Evolutionary conservation across 2,888 invertebrate genomes (phyloP).

Genomic region (Seira sanloemensis): DNA sequence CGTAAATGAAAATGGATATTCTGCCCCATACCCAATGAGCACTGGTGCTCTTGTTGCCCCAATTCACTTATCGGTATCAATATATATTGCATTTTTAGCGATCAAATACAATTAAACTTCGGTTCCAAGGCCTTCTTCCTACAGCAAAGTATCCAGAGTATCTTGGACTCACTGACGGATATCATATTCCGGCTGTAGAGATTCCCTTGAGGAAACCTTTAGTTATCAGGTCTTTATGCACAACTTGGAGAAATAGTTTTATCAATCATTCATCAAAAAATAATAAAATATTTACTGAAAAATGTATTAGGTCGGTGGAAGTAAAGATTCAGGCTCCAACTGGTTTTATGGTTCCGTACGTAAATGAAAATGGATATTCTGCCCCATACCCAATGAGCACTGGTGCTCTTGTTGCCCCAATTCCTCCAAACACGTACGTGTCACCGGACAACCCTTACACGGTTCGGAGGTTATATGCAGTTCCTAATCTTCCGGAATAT

Average conservation of each 20-base stretch:
- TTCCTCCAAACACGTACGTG: slow-evolving; percentile 46
- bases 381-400: slow-evolving; percentile 57
- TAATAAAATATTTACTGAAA: too few relatives aligned
- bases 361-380: slow-evolving; percentile 43
- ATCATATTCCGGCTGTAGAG: slow-evolving; percentile 72
- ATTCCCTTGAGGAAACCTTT: slow-evolving; percentile 68
- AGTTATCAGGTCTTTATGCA: too few relatives aligned
- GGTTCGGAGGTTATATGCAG: slow-evolving; percentile 55
- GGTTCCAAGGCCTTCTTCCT: slow-evolving; percentile 16
- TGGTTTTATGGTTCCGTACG: slow-evolving; percentile 65
- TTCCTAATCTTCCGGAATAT: slow-evolving; percentile 60
- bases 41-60: slow-evolving; percentile 63
- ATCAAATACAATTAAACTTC: slow-evolving; percentile 17
- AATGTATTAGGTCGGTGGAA: slow-evolving; percentile 44
- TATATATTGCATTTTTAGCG: slow-evolving; percentile 5
- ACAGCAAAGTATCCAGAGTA: slow-evolving; percentile 50
- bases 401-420: slow-evolving; percentile 60
- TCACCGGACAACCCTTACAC: slow-evolving; percentile 53
- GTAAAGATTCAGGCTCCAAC: slow-evolving; percentile 67
- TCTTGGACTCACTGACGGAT: slow-evolving; percentile 59
- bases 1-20: slow-evolving; percentile 39
- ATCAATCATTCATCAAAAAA: too few relatives aligned
- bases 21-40: slow-evolving; percentile 52
- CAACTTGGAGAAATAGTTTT: too few relatives aligned
- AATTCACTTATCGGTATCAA: too few relatives aligned